Conservation (phyloP, 2,888 invertebrate species). For the Diachrysia chrysitis region DNA sequence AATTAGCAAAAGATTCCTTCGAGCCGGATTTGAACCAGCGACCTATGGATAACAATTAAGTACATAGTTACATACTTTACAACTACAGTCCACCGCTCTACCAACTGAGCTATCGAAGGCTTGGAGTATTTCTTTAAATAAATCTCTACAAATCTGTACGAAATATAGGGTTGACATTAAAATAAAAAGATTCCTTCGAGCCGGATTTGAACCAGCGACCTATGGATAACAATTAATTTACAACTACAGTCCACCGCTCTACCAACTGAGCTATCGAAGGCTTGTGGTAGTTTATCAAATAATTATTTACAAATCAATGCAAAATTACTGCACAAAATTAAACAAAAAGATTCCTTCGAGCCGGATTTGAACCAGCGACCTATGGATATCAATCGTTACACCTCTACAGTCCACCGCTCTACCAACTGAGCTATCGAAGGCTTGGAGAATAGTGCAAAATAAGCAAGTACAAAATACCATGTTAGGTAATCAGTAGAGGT, state of each 20-base stretch:
- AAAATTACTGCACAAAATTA: not conserved
- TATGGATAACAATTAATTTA: conserved; percentile 80
- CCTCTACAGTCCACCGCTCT: conserved; percentile 89
- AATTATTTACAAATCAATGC: not conserved
- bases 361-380: conserved; percentile 90
- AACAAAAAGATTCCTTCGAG: conserved; percentile 83
- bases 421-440: conserved; percentile 90
- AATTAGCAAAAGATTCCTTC: conserved; percentile 80
- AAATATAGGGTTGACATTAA: too few relatives aligned
- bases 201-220: conserved; percentile 90
- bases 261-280: conserved; percentile 89
- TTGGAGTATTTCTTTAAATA: conserved; percentile 21
- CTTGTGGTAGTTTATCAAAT: conserved; percentile 3
- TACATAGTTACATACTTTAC: too few relatives aligned
- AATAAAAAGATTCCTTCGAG: conserved; percentile 82
- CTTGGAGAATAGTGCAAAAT: conserved; percentile 41
- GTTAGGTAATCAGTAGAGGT: conserved; percentile 50
- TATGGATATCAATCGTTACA: conserved; percentile 79
- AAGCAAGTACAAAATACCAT: conserved; percentile 22
- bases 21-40: conserved; percentile 91
- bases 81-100: conserved; percentile 89
- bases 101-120: conserved; percentile 89
- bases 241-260: conserved; percentile 87
- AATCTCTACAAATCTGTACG: not conserved
- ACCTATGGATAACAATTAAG: conserved; percentile 89